A percentile compares a stretch with the other conserved stretches of the same genome.
phyloP scores from a whole-genome alignment of 2,797 vertebrate species.

The Acipenser ruthenus region DNA sequence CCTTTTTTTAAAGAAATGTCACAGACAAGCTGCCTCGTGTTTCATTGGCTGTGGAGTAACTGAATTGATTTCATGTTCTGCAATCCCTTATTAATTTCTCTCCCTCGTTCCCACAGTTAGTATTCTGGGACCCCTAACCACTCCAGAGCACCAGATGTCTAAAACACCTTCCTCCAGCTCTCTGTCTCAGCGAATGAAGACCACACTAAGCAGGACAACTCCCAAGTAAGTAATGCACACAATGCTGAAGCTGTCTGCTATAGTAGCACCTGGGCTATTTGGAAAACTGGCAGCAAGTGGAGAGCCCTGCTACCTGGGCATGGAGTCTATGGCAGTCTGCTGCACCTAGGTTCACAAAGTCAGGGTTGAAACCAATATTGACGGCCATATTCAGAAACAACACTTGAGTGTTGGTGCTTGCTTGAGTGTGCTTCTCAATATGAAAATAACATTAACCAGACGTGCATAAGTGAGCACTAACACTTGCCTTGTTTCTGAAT shows the following conservation, averaged over 20 bases:
- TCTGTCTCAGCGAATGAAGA: conserved; percentile 79
- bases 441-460: no score
- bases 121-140: conserved; percentile 86
- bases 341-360: no score
- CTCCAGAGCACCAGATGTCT: conserved; percentile 83
- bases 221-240: conserved; percentile 66
- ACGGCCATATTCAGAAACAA: no score
- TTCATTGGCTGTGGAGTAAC: not conserved
- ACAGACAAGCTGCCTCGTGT: not conserved
- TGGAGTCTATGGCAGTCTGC: no score
- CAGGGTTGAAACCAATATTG: no score
- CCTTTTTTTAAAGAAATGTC: not conserved
- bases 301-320: no score
- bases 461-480: no score
- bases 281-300: no score
- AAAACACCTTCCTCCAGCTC: conserved; percentile 92
- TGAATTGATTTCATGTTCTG: conserved; percentile 2
- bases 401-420: no score
- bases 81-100: not conserved
- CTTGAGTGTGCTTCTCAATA: no score
- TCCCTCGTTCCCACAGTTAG: conserved; percentile 56
- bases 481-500: not conserved
- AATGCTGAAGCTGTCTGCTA: conserved; percentile 7
- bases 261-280: not conserved
- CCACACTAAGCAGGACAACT: conserved; percentile 73